Evolutionary conservation across 2,888 invertebrate species (phyloP), one percentile per base, ranked within the genome.

Genomic region (Caenorhabditis sp.): DNA sequence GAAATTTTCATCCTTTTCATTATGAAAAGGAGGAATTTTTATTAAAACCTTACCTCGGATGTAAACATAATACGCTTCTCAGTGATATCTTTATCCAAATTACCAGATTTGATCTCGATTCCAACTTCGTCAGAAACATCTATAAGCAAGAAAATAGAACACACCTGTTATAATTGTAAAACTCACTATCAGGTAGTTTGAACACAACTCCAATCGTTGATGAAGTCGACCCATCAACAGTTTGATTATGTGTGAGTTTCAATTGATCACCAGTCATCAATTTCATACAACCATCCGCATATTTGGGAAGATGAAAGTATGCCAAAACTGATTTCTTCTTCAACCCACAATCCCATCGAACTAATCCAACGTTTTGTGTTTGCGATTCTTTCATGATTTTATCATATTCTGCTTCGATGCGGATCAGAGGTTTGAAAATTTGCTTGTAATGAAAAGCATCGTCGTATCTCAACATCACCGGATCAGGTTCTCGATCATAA

Each of bases 371-470:
- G 85, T 97, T 96, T 88, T 79, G 78, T 23, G 73, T 76, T 89
- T 97, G 97, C 0, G 95, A 95, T 89, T 99, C 99, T 88, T 99
- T 99, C 65, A 97, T 90, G 74, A 95, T 93, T 88, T 95, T 95
- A 89, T 99, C 99, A 88, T 99, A 99, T 86, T 99, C 97, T 0
- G 99, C 97, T 90, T 99, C 99, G 50, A 97, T 90, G 88, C 95
- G 94, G 0, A 99, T 95, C 37, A 99, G 90, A 0, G 99, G 97
- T 0, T 95, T 95, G 90, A 99, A 97, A 71, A 97, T 95, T 88
- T 96, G 95, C 89, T 96, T 95, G 88, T 99, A 99, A 88, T 99
- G 97, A 89, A 96, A 97, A 12, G 97, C 99, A 90, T 99, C 97
- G 89, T 97, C 97, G 88, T 99, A 99, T 79, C 80, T 73, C 12